These are phyloP conservation scores for Coregonus ussuriensis DNA, from an alignment of 2,797 vertebrate genomes.

Conservation along the genomic window DNA sequence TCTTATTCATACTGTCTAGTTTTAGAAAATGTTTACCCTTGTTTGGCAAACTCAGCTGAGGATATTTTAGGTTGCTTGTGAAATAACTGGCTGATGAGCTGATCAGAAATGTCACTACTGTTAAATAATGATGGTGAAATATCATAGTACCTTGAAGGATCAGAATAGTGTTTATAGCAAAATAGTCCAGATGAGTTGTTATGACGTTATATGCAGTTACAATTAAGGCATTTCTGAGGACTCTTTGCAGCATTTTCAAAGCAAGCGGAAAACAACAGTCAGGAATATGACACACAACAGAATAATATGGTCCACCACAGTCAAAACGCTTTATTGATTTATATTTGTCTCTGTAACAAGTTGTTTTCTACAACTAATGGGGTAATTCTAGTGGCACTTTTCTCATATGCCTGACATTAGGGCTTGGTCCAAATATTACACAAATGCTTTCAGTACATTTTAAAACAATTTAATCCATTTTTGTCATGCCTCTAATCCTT, in stretches of 20 bases:
- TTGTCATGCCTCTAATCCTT: not conserved
- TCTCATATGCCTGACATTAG: too few species aligned
- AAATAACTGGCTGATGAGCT: not conserved
- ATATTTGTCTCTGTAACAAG: constrained; percentile 5
- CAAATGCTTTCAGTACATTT: not conserved
- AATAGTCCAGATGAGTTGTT: not conserved
- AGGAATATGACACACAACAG: not conserved
- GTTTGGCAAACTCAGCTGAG: not conserved
- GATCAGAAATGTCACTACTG: not conserved
- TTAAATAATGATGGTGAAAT: not conserved
- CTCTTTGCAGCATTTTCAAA: not conserved
- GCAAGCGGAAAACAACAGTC: not conserved
- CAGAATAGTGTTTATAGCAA: not conserved
- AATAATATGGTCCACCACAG: not conserved
- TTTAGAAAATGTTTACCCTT: not conserved
- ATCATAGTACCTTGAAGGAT: too few species aligned
- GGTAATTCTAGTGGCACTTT: not conserved
- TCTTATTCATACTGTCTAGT: not conserved
- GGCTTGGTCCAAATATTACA: not conserved
- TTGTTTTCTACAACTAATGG: constrained; percentile 10
- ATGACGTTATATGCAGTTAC: not conserved
- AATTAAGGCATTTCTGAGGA: not conserved
- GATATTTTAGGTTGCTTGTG: not conserved
- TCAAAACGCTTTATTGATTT: constrained; percentile 20
- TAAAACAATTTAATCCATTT: not conserved